phyloP scores from a whole-genome alignment of 2,888 invertebrate genomes.

The Polylopha cassiicola region DNA sequence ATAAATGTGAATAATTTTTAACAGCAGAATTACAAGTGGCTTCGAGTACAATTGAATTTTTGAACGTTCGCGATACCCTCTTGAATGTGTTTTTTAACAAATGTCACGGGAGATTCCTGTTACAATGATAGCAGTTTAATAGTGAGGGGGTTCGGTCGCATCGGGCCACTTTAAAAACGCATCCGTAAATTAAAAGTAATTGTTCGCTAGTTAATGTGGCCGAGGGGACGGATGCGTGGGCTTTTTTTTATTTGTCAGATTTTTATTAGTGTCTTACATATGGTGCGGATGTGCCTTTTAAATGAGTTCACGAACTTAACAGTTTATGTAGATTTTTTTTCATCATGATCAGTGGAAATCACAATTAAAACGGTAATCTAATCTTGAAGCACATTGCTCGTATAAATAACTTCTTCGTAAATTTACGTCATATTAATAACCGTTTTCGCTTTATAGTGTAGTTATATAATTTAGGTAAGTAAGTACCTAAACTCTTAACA shows the following conservation, averaged over 20 bases:
- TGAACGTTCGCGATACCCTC: slow-evolving; percentile 63
- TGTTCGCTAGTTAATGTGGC: slow-evolving; percentile 70
- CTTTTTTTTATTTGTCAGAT: slow-evolving; percentile 22
- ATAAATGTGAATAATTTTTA: slow-evolving; percentile 16
- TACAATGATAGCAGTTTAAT: slow-evolving; percentile 42
- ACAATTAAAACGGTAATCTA: too few relatives aligned
- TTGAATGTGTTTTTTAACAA: slow-evolving; percentile 70
- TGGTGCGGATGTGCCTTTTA: slow-evolving; percentile 19
- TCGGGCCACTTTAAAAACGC: slow-evolving; percentile 71
- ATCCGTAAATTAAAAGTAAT: slow-evolving; percentile 75
- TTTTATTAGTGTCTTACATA: slow-evolving; percentile 14
- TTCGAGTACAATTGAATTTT: slow-evolving; percentile 65
- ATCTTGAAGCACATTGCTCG: too few relatives aligned
- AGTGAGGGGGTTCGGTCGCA: slow-evolving; percentile 49
- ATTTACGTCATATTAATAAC: too few relatives aligned
- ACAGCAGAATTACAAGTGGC: slow-evolving; percentile 51
- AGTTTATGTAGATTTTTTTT: too few relatives aligned
- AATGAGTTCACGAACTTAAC: slow-evolving; percentile 19
- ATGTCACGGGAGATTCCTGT: slow-evolving; percentile 63
- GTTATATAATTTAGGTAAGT: too few relatives aligned
- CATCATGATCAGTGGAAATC: too few relatives aligned
- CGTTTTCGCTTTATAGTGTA: too few relatives aligned
- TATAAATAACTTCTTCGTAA: too few relatives aligned
- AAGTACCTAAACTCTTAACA: too few relatives aligned
- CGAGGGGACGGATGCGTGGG: slow-evolving; percentile 39